phyloP scores from a whole-genome alignment of 1,140 invertebrate genomes.

The Drosophila guanche region DNA sequence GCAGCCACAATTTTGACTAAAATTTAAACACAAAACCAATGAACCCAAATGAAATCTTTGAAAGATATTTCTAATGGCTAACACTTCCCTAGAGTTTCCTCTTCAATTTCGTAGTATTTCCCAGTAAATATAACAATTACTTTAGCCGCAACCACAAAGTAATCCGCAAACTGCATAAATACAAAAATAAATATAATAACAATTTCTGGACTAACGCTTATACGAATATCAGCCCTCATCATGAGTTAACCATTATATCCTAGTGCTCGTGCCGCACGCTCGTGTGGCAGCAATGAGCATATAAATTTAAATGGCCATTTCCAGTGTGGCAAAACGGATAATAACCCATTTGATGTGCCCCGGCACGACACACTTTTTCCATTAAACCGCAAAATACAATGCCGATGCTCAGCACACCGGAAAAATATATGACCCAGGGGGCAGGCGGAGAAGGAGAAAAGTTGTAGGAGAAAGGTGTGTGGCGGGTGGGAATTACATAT shows the following conservation, averaged over 20 bases:
- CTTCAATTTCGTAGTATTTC: too few relatives aligned
- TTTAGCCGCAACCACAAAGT: slow-evolving; percentile 2
- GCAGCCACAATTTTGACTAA: too few relatives aligned
- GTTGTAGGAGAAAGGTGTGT: background rate
- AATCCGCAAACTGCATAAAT: slow-evolving; percentile 19
- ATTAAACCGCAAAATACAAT: slow-evolving; percentile 41
- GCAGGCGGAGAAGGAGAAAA: background rate
- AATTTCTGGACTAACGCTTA: slow-evolving; percentile 16
- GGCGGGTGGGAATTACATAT: slow-evolving; percentile 24
- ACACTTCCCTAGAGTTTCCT: too few relatives aligned
- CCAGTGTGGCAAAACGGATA: slow-evolving; percentile 45
- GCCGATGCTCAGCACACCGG: slow-evolving; percentile 41
- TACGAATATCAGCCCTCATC: slow-evolving; percentile 20
- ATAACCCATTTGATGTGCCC: slow-evolving; percentile 40
- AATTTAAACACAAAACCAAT: too few relatives aligned
- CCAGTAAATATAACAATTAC: too few relatives aligned
- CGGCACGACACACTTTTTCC: slow-evolving; percentile 41
- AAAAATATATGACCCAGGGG: slow-evolving; percentile 36
- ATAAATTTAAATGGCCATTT: slow-evolving; percentile 52
- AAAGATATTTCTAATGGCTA: too few relatives aligned
- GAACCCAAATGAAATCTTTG: too few relatives aligned
- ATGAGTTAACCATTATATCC: slow-evolving; percentile 33
- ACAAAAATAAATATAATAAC: slow-evolving; percentile 24
- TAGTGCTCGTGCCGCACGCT: slow-evolving; percentile 30
- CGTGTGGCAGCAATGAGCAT: slow-evolving; percentile 10